Conservation (phyloP, 1,140 invertebrate genomes). For the Magallana angulata region DNA sequence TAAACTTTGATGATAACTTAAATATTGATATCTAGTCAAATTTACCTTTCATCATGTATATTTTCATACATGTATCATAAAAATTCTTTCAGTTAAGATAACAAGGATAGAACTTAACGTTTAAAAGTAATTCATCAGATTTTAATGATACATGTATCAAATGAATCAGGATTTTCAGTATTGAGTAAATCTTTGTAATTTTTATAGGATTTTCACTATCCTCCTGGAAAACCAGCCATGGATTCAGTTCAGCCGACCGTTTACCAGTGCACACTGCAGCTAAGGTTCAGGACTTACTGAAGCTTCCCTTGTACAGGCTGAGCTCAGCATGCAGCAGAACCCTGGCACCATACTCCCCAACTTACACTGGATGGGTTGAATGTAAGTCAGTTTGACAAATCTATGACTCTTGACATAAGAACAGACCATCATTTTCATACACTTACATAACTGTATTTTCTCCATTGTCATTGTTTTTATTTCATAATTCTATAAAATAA, state of each 20-base stretch:
- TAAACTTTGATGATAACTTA: neutral
- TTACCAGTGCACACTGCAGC: neutral
- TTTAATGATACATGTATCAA: neutral
- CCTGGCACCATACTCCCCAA: conserved; percentile 5
- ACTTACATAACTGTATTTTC: too few species aligned
- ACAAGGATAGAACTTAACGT: too few species aligned
- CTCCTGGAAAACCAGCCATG: neutral
- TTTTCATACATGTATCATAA: too few species aligned
- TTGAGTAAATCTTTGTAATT: neutral
- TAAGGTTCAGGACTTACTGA: conserved; percentile 15
- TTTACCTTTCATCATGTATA: too few species aligned
- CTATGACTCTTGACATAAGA: too few species aligned
- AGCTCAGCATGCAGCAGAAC: neutral
- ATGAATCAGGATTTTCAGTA: too few species aligned
- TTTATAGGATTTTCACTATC: conserved; percentile 48
- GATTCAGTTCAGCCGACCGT: neutral
- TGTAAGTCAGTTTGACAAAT: neutral
- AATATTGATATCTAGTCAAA: neutral
- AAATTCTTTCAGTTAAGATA: too few species aligned
- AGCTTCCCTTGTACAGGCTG: neutral
- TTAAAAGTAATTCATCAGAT: too few species aligned
- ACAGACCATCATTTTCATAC: too few species aligned
- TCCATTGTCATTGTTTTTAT: too few species aligned
- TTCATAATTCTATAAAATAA: too few species aligned
- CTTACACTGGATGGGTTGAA: conserved; percentile 34